Percentiles rank a stretch among this genome's conserved stretches.
phyloP scores from a whole-genome alignment of 2,797 vertebrate genomes.

The Lycodopsis pacificus region DNA sequence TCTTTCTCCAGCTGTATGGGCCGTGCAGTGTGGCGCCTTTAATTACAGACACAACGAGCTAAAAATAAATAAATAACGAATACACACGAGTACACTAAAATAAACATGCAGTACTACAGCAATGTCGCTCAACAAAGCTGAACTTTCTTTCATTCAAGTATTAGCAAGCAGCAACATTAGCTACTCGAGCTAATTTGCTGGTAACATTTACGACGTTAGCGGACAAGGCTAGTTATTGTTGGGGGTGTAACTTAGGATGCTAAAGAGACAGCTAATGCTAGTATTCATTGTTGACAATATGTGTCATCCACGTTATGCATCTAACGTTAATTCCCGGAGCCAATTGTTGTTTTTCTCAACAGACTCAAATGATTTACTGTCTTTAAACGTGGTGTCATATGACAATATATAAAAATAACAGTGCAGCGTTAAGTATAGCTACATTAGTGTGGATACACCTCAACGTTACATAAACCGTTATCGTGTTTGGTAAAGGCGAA shows the following conservation, averaged over 20 bases:
- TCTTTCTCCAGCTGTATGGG: not conserved
- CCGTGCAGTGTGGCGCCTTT: not conserved
- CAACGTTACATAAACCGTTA: not conserved
- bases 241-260: not conserved
- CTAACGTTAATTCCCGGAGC: not conserved
- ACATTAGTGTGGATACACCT: not conserved
- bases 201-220: not conserved
- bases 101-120: not conserved
- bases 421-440: not conserved
- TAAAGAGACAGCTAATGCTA: not conserved
- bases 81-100: too few relatives aligned
- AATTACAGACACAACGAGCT: not conserved
- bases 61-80: not conserved
- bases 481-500: not conserved
- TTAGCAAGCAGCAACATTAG: not conserved
- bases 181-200: not conserved
- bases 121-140: not conserved
- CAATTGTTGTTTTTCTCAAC: not conserved
- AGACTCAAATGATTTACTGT: not conserved
- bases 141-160: not conserved
- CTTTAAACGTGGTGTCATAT: not conserved
- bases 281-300: not conserved
- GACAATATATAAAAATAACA: fast-evolving
- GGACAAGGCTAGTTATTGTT: not conserved
- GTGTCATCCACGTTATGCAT: not conserved